Evolutionary conservation across 2,113 vertebrate genomes (phyloP), one percentile per base, ranked within the genome.

Genomic region (Vidua chalybeata): DNA sequence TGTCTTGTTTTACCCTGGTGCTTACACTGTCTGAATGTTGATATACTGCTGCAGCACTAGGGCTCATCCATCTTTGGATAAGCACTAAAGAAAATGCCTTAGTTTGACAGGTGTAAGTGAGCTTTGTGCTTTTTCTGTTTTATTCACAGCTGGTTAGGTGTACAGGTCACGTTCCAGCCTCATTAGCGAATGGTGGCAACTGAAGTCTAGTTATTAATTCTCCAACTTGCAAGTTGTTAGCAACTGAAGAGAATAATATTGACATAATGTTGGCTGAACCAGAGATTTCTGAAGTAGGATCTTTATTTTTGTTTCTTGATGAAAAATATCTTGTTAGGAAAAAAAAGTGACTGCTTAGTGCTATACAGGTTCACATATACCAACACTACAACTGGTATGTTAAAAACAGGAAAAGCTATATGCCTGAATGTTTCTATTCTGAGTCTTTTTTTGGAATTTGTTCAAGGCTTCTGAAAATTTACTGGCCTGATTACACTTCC

Each of bases 131-230:
- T 94, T 94, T 77, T 17, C n/a, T 72, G 63, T 72, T 91, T 73
- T 59, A 67, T 94, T 94, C 89, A 83, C 55, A 58, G 72, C 69
- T 94, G 80, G 81, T 96, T 94, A 71, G 51, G 58, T 92, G 87
- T 79, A 88, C 92, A 59, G 77, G 74, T 96, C 91, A 95, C 27
- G 31, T 96, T 92, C 51, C 87, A 92, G 58, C 66, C 73, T 96
- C 94, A 93, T 95, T 96, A 97, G 74, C 2, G 28, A 89, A 77
- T 37, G 67, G 80, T 79, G 77, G 89, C 89, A 94, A 94, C 78
- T 76, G 79, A 93, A 87, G 59, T 77, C 74, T 87, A 80, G 81
- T 89, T 94, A 96, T 96, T 95, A 91, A 96, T 96, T 95, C 71
- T 93, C 67, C 71, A 93, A 46, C 66, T 89, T 88, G 81, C 55